phyloP scores from a whole-genome alignment of 2,888 invertebrate genomes.

The Iselma pallidipennis region DNA sequence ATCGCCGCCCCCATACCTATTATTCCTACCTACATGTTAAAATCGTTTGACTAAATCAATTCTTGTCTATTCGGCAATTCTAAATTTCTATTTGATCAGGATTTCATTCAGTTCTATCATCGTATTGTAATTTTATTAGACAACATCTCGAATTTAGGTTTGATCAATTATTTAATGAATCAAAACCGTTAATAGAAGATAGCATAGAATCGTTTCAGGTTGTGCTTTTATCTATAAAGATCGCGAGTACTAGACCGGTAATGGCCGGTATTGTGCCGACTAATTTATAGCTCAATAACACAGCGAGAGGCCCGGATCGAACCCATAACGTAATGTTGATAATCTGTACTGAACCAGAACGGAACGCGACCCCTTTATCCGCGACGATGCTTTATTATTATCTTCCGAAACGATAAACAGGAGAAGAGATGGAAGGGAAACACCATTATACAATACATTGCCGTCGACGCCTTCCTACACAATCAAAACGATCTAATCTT shows the following conservation, averaged over 20 bases:
- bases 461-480: constrained; percentile 1
- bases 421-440: background rate
- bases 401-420: constrained; percentile 28
- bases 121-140: too few species aligned
- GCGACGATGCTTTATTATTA: constrained; percentile 31
- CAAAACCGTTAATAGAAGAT: background rate
- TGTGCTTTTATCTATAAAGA: constrained; percentile 48
- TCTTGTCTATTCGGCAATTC: background rate
- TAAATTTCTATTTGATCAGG: background rate
- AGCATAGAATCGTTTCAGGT: constrained; percentile 30
- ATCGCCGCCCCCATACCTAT: background rate
- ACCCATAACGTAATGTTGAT: constrained; percentile 49
- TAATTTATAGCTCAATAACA: constrained; percentile 53
- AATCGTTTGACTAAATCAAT: too few species aligned
- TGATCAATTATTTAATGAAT: background rate
- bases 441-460: background rate
- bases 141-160: too few species aligned
- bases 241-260: constrained; percentile 44
- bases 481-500: constrained; percentile 3
- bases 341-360: constrained; percentile 47
- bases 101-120: background rate
- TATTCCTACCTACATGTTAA: background rate
- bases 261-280: constrained; percentile 51
- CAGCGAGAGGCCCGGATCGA: constrained; percentile 48
- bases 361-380: constrained; percentile 33